A percentile compares a stretch with the other conserved stretches of the same genome.
These are phyloP conservation scores for Phaonia tiefii DNA, from an alignment of 2,888 invertebrate genomes.

Conservation along the genomic window DNA sequence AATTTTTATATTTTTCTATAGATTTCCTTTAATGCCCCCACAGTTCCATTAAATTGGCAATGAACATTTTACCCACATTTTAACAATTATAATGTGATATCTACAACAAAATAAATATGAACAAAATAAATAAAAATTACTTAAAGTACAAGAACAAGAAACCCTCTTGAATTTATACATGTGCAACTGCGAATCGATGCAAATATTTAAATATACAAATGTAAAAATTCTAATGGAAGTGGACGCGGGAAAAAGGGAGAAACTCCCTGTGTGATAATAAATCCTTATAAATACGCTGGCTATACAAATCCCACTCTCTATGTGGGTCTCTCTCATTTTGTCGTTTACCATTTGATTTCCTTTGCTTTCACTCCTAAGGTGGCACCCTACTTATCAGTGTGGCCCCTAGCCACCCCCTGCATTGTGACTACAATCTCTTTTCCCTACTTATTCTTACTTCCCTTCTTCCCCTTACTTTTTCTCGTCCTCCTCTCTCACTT, in stretches of 20 bases:
- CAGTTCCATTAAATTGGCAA: too few relatives aligned
- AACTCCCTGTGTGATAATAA: constrained; percentile 20
- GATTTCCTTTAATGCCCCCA: too few relatives aligned
- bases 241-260: too few relatives aligned
- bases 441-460: neutral
- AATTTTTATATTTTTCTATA: too few relatives aligned
- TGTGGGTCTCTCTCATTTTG: too few relatives aligned
- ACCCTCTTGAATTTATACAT: constrained; percentile 24
- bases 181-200: too few relatives aligned
- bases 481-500: neutral
- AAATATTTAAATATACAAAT: constrained; percentile 35
- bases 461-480: neutral
- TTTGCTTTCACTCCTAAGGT: neutral
- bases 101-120: too few relatives aligned
- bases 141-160: constrained; percentile 28
- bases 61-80: too few relatives aligned
- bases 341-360: too few relatives aligned
- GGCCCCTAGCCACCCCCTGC: neutral
- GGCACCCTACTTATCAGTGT: too few relatives aligned
- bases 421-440: neutral
- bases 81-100: too few relatives aligned
- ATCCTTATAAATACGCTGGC: constrained; percentile 11
- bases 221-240: constrained; percentile 21
- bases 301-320: neutral
- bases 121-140: constrained; percentile 46